These are phyloP conservation scores for Hiodon alosoides DNA, from an alignment of 2,113 vertebrate genomes.

Conservation along the genomic window DNA sequence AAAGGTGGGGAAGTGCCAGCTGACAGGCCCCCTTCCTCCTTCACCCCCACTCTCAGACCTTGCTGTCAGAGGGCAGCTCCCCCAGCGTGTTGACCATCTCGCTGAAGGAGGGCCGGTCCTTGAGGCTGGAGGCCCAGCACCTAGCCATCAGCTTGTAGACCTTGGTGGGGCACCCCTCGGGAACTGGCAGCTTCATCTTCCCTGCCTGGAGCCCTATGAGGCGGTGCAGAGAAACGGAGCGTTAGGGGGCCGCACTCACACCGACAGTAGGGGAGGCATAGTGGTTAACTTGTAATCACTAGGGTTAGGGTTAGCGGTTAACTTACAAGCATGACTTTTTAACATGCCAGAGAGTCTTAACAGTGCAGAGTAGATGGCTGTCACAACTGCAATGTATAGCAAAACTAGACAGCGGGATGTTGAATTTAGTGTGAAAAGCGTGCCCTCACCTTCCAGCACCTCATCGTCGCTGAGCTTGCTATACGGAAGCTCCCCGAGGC, in stretches of 20 bases:
- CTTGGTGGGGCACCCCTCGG: constrained; percentile 82
- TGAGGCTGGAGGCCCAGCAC: constrained; percentile 87
- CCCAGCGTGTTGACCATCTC: constrained; percentile 77
- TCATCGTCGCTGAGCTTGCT: constrained; percentile 76
- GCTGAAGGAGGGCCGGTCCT: constrained; percentile 90
- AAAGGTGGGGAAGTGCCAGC: neutral
- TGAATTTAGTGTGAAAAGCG: neutral
- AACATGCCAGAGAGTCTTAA: too few relatives aligned
- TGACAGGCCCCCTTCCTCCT: neutral
- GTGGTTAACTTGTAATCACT: too few relatives aligned
- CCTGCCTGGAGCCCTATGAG: constrained; percentile 75
- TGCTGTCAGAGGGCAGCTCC: constrained; percentile 79
- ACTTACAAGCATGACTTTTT: too few relatives aligned
- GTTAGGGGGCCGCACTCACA: too few relatives aligned
- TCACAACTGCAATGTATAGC: too few relatives aligned
- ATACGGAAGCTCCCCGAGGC: constrained; percentile 83
- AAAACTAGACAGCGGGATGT: neutral
- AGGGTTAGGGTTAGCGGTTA: too few relatives aligned
- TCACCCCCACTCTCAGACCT: constrained; percentile 67
- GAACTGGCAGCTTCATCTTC: constrained; percentile 71
- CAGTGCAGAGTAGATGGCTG: too few relatives aligned
- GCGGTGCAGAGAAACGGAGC: neutral
- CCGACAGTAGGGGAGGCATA: too few relatives aligned
- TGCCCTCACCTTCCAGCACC: constrained; percentile 77
- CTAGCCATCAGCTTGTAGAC: constrained; percentile 85